Base-by-base conservation (phyloP, 2,113 vertebrate genomes). In the Otolemur garnettii region DNA sequence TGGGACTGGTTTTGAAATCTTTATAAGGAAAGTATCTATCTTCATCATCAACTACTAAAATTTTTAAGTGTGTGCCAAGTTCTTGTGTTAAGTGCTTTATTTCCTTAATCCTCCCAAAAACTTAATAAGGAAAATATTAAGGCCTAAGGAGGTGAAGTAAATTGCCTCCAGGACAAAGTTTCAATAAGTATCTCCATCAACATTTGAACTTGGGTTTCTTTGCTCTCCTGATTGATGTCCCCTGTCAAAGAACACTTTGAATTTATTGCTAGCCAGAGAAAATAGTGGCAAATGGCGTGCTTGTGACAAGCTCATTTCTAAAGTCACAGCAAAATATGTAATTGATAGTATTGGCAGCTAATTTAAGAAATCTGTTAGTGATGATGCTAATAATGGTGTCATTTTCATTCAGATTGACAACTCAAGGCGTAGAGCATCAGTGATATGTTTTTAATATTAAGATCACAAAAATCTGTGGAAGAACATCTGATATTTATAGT, bases 281-380 rank as follows among this genome's bases (percentile, higher is more conserved):
- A 94, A 82, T 83, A 92, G 78, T 97, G 90, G 93, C 94, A 95
- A 92, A 84, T 94, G 91, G 93, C 81, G 75, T 95, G 87, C 80
- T 60, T 53, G 42, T 93, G 87, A 94, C 91, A 96, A 81, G 83
- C 68, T 96, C 57, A 69, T 96, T 93, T 97, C 91, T 92, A 97
- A 94, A 95, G 90, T 96, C 95, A 95, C 86, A 90, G 87, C 92
- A 72, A 93, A 96, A 55, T 96, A 93, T 87, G 83, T 90, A 91
- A 97, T 96, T 97, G 95, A 97, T 97, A 69, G 86, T 95, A 97
- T 90, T 96, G 97, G 95, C 97, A 97, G 50, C 93, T 97, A 84
- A 95, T 93, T 94, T 93, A 83, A 94, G 93, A 97, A 97, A 97
- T 97, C 93, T 97, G 96, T 96, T 97, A 94, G 88, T 90, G 60